Evolutionary conservation across 2,888 invertebrate genomes (phyloP).

Genomic region (Brachypalpus laphriformis): DNA sequence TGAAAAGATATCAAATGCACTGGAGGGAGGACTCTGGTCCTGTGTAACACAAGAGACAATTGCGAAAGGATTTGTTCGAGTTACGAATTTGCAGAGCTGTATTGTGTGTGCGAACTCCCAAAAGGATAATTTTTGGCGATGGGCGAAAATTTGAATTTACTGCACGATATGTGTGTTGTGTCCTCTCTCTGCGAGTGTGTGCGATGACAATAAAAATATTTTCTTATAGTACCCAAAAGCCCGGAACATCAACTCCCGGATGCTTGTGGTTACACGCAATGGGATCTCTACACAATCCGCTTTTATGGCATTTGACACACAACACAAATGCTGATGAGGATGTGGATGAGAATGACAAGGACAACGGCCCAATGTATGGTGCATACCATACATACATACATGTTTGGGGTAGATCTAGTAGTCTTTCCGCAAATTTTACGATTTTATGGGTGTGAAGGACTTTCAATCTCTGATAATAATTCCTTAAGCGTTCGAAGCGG

Average conservation of each 20-base stretch:
- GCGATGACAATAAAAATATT: slow-evolving; percentile 66
- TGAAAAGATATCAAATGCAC: slow-evolving; percentile 53
- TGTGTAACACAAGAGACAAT: slow-evolving; percentile 41
- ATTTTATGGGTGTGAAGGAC: slow-evolving; percentile 47
- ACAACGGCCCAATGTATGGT: slow-evolving; percentile 11
- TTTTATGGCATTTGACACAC: slow-evolving; percentile 73
- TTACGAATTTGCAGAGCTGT: slow-evolving; percentile 3
- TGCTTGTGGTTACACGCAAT: slow-evolving; percentile 72
- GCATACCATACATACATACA: not conserved
- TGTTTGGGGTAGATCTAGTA: not conserved
- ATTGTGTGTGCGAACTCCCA: slow-evolving; percentile 44
- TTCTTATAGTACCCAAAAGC: slow-evolving; percentile 67
- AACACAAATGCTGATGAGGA: slow-evolving; percentile 69
- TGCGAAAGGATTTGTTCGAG: slow-evolving; percentile 44
- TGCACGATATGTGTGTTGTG: slow-evolving; percentile 49
- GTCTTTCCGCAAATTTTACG: slow-evolving; percentile 48
- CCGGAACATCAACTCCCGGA: slow-evolving; percentile 72
- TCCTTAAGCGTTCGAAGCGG: slow-evolving; percentile 53
- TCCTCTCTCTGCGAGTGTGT: slow-evolving; percentile 6
- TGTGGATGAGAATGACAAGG: slow-evolving; percentile 50
- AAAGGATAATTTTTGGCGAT: slow-evolving; percentile 57
- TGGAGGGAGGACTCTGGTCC: not conserved
- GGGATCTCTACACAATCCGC: slow-evolving; percentile 70
- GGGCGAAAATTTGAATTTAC: slow-evolving; percentile 71
- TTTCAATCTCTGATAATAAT: slow-evolving; percentile 65